Evolutionary conservation across 2,113 vertebrate species (phyloP), one percentile per base, ranked within the genome.

Genomic region (Apeltes quadracus): DNA sequence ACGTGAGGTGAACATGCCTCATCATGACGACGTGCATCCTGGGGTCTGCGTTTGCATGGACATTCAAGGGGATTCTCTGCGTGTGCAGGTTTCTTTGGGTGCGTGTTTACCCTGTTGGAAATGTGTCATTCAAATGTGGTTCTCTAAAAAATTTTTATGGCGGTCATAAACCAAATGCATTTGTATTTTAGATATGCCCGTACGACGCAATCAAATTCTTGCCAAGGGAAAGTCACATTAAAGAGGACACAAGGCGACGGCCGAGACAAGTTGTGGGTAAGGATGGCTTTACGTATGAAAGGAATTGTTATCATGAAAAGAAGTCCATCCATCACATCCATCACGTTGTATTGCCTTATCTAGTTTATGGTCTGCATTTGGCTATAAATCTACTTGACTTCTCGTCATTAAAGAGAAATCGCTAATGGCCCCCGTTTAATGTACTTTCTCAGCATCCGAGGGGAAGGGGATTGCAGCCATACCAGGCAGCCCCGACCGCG

Each of bases 71-170:
- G 29, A 68, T 93, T 25, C 77, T 94, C 69, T 92, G 83, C 76
- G 89, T 88, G 58, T 94, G 89, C 84, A 91, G 91, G 82, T 93
- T 92, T 79, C 87, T 94, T 5, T 94, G 93, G 94, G 93, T 93
- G 55, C 92, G 85, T 71, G 7, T 16, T 43, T 25, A 13, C 7
- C 64, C 20, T 46, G 2, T 22, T 34, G 32, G 3, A 61, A 44
- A 61, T 36, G 5, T 27, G 2, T n/a, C 4, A 27, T 48, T 58
- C 7, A 23, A 13, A 46, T 46, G 11, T 15, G 2, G 25, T 48
- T 50, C 50, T 51, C 25, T 55, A 46, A 9, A 58, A 20, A 46
- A 25, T 53, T 53, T 34, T 46, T 20, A 13, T 55, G 25, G 12
- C 56, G 11, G 13, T 18, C 23, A 20, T 3, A 16, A 62, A 7